A percentile compares a stretch with the other conserved stretches of the same genome.
phyloP scores from a whole-genome alignment of 1,140 invertebrate species.

The Aphelenchoides fujianensis region DNA sequence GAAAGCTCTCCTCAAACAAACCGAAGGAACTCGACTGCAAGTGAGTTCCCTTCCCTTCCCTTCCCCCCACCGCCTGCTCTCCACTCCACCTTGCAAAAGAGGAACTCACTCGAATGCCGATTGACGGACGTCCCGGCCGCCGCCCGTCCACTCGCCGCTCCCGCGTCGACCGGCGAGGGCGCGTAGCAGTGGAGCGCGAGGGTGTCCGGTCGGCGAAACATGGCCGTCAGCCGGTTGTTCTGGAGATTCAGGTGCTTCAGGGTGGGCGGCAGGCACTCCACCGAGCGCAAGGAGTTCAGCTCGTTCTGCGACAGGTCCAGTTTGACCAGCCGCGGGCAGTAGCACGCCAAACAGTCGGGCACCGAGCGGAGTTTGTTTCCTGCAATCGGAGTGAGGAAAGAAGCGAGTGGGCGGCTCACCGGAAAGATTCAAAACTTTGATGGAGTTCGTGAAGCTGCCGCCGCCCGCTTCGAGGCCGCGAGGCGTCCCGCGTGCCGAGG shows the following conservation, averaged over 20 bases:
- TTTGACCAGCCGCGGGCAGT: constrained; percentile 78
- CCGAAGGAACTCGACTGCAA: too few relatives aligned
- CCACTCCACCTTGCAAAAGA: too few relatives aligned
- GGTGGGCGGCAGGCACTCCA: constrained; percentile 80
- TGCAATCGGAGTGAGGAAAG: background rate
- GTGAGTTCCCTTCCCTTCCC: too few relatives aligned
- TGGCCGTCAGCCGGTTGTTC: constrained; percentile 83
- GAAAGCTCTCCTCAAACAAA: too few relatives aligned
- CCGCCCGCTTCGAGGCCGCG: constrained; percentile 24
- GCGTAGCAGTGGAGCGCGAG: constrained; percentile 17
- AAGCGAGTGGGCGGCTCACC: constrained; percentile 64
- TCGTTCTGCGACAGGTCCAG: constrained; percentile 85
- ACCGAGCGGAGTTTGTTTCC: constrained; percentile 63
- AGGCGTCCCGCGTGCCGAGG: constrained; percentile 43
- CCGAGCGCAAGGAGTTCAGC: constrained; percentile 73
- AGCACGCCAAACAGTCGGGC: constrained; percentile 80
- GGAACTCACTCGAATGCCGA: constrained; percentile 33
- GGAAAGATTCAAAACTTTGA: constrained; percentile 75
- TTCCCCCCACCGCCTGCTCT: too few relatives aligned
- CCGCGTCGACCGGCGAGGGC: background rate
- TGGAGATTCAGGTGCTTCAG: constrained; percentile 87
- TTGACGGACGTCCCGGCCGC: constrained; percentile 1
- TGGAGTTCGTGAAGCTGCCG: background rate
- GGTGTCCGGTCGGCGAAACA: constrained; percentile 67
- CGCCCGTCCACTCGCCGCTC: constrained; percentile 15